These are phyloP conservation scores for Amblyopsis hoosieri DNA, from an alignment of 2,797 vertebrate genomes.

Conservation along the genomic window DNA sequence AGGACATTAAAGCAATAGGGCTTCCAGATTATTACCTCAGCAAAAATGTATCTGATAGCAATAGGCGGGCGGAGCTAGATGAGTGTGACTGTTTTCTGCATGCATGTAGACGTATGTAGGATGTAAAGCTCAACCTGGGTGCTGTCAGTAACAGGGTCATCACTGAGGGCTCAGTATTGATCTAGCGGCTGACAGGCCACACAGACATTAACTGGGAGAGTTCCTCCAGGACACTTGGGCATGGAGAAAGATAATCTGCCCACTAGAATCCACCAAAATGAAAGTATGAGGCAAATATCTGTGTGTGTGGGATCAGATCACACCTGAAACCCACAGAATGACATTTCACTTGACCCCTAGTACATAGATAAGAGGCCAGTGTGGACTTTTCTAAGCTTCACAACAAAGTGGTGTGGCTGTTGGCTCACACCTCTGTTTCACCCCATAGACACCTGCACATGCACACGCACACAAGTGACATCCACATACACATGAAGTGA, in stretches of 20 bases:
- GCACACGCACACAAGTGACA: neutral
- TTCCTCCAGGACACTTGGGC: constrained; percentile 19
- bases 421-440: constrained; percentile 13
- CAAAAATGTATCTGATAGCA: too few relatives aligned
- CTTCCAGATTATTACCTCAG: too few relatives aligned
- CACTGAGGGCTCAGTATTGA: constrained; percentile 54
- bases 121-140: constrained; percentile 14
- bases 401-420: constrained; percentile 39
- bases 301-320: constrained; percentile 30
- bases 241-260: constrained; percentile 7
- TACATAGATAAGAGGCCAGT: constrained; percentile 12
- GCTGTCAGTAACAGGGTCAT: constrained; percentile 43
- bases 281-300: neutral
- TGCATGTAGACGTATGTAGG: constrained; percentile 1
- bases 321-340: constrained; percentile 49
- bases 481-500: neutral
- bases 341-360: constrained; percentile 58
- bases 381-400: constrained; percentile 44
- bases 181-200: constrained; percentile 43
- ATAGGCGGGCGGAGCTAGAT: neutral
- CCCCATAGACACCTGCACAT: neutral
- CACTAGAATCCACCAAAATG: constrained; percentile 13
- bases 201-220: constrained; percentile 41
- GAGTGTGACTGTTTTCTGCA: constrained; percentile 14
- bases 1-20: too few relatives aligned